Evolutionary conservation across 2,888 invertebrate species (phyloP).

Genomic region (Amphimallon solstitiale): DNA sequence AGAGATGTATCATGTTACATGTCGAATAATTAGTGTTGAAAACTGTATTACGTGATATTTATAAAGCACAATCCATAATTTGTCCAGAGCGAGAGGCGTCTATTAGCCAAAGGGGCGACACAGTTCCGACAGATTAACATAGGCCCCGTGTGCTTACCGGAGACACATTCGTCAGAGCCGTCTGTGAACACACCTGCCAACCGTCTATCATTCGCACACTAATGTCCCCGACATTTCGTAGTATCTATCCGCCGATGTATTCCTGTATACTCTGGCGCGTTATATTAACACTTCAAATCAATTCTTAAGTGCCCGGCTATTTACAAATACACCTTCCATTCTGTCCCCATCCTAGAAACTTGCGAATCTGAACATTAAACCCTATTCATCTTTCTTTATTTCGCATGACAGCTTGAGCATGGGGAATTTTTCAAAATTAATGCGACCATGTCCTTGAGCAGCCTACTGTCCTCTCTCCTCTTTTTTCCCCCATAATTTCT

Average conservation of each 20-base stretch:
- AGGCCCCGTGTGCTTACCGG: conserved; percentile 44
- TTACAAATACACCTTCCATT: background rate
- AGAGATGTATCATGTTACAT: conserved; percentile 41
- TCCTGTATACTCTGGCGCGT: background rate
- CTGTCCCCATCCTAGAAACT: background rate
- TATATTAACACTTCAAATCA: conserved; percentile 20
- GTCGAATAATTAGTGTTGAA: conserved; percentile 51
- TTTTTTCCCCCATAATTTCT: conserved; percentile 7
- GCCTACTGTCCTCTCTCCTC: background rate
- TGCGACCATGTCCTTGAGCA: conserved; percentile 17
- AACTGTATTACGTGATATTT: conserved; percentile 50
- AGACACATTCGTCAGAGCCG: conserved; percentile 50
- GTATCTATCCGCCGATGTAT: background rate
- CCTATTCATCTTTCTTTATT: conserved; percentile 27
- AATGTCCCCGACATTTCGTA: conserved; percentile 20
- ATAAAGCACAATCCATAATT: conserved; percentile 47
- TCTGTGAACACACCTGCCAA: conserved; percentile 50
- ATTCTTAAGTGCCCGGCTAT: conserved; percentile 23
- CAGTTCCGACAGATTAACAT: conserved; percentile 44
- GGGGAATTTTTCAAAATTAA: conserved; percentile 31
- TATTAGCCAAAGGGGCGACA: conserved; percentile 25
- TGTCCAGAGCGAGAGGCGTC: conserved; percentile 40
- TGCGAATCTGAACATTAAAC: conserved; percentile 27
- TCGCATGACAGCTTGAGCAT: conserved; percentile 16
- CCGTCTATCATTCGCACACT: conserved; percentile 49